Evolutionary conservation across 2,113 vertebrate species (phyloP), one percentile per base, ranked within the genome.

Genomic region (Diadophis punctatus): DNA sequence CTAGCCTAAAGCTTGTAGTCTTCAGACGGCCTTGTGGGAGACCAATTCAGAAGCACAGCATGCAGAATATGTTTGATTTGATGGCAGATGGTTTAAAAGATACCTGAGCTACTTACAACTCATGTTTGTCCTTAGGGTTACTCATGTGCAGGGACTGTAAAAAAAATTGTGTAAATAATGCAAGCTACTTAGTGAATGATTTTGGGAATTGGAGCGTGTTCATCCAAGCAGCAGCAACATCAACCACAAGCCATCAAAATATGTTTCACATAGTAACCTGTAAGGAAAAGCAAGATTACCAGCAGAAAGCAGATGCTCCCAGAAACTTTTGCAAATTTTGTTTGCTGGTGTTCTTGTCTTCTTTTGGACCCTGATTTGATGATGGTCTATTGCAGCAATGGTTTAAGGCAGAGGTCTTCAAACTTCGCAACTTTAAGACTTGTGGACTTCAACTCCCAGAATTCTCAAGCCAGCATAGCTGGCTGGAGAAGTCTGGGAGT

Each of bases 51-150:
- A 10, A 0, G 4, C 49, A 0, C 49, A 0, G 46, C 90, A 80
- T 18, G 63, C 9, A 90, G 23, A 90, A 20, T 86, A 18, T 55
- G 86, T 2, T 30, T 91, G 18, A 74, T 94, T 93, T 93, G 30
- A 89, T 90, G 53, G 46, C 18, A 87, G 58, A 90, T 87, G 68
- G 48, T 14, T 48, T 4, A 58, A 68, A 53, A 55, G 43, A 43
- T 49, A 88, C 39, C 56, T 87, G 48, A 74, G 11, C 49, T 52
- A 10, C 46, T 74, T 9, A 2, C 52, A 58, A 48, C 2, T 14
- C 25, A 27, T 49, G 2, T 92, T 91, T 93, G 30, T 0, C 0
- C 3, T 96, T 86, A 52, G 18, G 74, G 84, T 43, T 39, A 84
- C 51, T 0, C 14, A 1, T 14, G 30, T 92, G 1, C 6, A 56